phyloP scores from a whole-genome alignment of 2,888 invertebrate genomes.

The Drosophila gaucha region DNA sequence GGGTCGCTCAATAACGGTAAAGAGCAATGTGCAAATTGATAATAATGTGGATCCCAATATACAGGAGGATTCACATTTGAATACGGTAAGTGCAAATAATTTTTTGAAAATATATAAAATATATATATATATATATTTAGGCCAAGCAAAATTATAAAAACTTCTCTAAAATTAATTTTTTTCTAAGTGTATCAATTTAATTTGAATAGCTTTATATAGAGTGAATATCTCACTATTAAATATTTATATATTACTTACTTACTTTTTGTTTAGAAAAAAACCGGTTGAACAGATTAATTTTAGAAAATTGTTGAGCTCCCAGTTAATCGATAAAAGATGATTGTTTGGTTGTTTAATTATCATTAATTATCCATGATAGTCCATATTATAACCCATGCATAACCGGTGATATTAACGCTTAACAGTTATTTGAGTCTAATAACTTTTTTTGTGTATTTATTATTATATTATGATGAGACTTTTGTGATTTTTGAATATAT shows the following conservation, averaged over 20 bases:
- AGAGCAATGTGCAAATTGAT: slow-evolving; percentile 36
- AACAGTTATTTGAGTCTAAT: neutral
- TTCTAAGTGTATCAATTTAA: no score
- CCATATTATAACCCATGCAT: neutral
- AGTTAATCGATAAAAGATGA: slow-evolving; percentile 1
- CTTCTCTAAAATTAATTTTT: neutral
- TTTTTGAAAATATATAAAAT: neutral
- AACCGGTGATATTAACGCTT: neutral
- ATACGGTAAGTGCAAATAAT: slow-evolving; percentile 66
- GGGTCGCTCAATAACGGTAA: slow-evolving; percentile 36
- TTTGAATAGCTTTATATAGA: no score
- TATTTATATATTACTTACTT: neutral
- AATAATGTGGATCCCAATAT: slow-evolving; percentile 75
- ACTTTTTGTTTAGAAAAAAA: no score
- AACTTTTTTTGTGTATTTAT: neutral
- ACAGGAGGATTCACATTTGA: slow-evolving; percentile 76
- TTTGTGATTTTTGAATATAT: neutral
- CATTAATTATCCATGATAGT: slow-evolving; percentile 4
- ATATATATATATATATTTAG: no score
- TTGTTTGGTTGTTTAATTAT: slow-evolving; percentile 1
- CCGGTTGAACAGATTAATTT: neutral
- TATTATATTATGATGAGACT: neutral
- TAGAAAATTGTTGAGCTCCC: neutral
- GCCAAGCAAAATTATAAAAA: neutral
- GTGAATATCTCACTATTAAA: no score